Evolutionary conservation across 2,888 invertebrate genomes (phyloP).

Genomic region (Drosophila austrosaltans): DNA sequence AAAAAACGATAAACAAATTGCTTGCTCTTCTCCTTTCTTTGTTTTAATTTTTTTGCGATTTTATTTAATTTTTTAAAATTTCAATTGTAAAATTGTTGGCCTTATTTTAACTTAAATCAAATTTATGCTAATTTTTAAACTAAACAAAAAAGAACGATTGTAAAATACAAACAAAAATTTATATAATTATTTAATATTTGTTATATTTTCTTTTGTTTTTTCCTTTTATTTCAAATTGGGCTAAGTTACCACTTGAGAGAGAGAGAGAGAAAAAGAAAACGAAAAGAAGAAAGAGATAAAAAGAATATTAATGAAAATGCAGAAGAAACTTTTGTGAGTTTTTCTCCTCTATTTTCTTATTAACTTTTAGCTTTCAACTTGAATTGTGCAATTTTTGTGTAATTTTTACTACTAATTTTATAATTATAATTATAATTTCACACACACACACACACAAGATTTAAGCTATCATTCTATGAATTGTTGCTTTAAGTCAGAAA

Average conservation of each 20-base stretch:
- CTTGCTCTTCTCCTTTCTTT: constrained; percentile 26
- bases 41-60: constrained; percentile 30
- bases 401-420: constrained; percentile 51
- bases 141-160: constrained; percentile 33
- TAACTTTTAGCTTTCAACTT: constrained; percentile 46
- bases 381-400: constrained; percentile 71
- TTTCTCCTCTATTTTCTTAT: constrained; percentile 9
- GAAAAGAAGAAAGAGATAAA: constrained; percentile 16
- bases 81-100: constrained; percentile 62
- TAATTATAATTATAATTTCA: constrained; percentile 48
- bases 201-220: neutral
- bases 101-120: constrained; percentile 75
- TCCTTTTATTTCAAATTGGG: neutral
- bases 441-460: constrained; percentile 29
- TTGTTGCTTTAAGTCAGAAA: constrained; percentile 44
- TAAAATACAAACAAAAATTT: constrained; percentile 47
- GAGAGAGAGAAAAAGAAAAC: neutral
- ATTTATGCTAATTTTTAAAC: constrained; percentile 39
- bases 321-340: constrained; percentile 1
- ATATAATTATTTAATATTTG: constrained; percentile 10
- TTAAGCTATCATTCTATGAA: constrained; percentile 60
- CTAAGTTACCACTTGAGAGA: neutral
- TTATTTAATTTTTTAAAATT: constrained; percentile 36
- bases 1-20: neutral
- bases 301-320: constrained; percentile 7